phyloP scores from a whole-genome alignment of 2,888 invertebrate genomes.

The Eurois occulta region DNA sequence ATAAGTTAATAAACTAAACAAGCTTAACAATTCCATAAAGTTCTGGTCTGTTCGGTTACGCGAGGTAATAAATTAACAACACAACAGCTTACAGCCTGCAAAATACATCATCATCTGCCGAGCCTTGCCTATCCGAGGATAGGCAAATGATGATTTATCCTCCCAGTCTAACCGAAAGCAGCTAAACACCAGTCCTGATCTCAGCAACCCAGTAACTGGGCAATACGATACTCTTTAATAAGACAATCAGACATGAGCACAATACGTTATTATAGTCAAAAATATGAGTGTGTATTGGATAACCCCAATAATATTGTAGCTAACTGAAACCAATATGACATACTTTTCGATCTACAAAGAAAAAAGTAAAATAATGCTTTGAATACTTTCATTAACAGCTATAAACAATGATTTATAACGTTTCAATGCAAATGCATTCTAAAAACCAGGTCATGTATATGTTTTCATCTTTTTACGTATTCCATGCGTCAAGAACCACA shows the following conservation, averaged over 20 bases:
- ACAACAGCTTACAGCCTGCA: not conserved
- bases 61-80: not conserved
- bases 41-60: not conserved
- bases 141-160: not conserved
- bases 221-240: not conserved
- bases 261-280: not conserved
- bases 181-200: not conserved
- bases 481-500: not conserved
- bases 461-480: slow-evolving; percentile 29
- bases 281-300: not conserved
- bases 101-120: not conserved
- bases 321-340: not conserved
- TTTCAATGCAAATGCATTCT: slow-evolving; percentile 21
- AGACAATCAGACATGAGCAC: not conserved
- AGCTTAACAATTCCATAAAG: not conserved
- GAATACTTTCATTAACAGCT: not conserved
- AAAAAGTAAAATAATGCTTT: slow-evolving; percentile 2
- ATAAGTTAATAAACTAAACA: not conserved
- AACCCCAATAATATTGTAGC: not conserved
- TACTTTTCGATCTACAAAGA: not conserved
- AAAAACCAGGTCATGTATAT: slow-evolving; percentile 5
- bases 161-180: not conserved
- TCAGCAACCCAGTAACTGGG: not conserved
- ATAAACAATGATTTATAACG: not conserved
- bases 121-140: no score